Percentiles rank a stretch among this genome's conserved stretches.
These are phyloP conservation scores for Chrysodeixis includens DNA, from an alignment of 2,888 invertebrate species.

Conservation along the genomic window DNA sequence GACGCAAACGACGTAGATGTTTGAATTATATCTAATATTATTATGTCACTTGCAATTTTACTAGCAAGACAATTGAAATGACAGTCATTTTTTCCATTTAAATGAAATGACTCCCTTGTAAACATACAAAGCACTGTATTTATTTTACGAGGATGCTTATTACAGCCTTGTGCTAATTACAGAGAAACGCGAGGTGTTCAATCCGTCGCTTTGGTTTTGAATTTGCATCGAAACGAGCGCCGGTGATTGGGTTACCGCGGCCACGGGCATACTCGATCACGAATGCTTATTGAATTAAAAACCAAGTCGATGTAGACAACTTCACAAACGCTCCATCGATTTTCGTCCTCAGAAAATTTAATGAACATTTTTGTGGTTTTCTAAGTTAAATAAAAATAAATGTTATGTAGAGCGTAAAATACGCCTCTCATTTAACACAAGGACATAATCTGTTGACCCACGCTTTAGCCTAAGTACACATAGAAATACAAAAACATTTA, in stretches of 20 bases:
- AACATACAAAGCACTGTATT: not conserved
- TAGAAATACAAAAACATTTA: not conserved
- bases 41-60: not conserved
- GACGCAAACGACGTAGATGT: not conserved
- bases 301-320: constrained; percentile 18
- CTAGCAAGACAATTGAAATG: not conserved
- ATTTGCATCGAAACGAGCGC: constrained; percentile 80
- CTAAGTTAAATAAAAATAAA: not conserved
- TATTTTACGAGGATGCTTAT: not conserved
- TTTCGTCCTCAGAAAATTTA: not conserved
- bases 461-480: constrained; percentile 4
- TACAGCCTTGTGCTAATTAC: constrained; percentile 46
- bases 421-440: constrained; percentile 9
- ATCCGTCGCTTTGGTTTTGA: constrained; percentile 47
- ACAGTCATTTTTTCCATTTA: too few species aligned
- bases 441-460: constrained; percentile 12
- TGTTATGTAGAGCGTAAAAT: too few species aligned
- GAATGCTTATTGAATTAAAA: constrained; percentile 64
- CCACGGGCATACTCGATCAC: constrained; percentile 53
- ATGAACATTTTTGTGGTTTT: constrained; percentile 3
- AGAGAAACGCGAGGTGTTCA: constrained; percentile 34
- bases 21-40: not conserved
- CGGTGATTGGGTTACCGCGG: constrained; percentile 70
- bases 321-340: constrained; percentile 19
- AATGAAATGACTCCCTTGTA: too few species aligned